Conservation (phyloP, 2,113 vertebrate species). For the Puntigrus tetrazona region DNA sequence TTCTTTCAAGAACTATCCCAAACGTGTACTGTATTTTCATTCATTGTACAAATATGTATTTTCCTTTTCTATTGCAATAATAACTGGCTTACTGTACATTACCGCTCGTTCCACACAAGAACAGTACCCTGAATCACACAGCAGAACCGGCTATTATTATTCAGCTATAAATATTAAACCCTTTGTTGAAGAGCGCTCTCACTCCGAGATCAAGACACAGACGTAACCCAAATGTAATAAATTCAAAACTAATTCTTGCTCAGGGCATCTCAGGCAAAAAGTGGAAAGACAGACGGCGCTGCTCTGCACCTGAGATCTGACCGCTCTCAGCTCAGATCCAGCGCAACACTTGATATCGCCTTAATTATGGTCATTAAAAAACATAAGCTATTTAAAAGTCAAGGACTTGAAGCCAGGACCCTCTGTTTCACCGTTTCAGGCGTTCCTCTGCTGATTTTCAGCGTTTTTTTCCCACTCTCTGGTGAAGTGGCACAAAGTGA, state of each 20-base stretch:
- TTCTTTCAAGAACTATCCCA: not conserved
- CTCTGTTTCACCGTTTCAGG: not conserved
- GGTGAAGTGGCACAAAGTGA: not conserved
- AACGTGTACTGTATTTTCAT: not conserved
- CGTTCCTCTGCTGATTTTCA: not conserved
- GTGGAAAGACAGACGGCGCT: not conserved
- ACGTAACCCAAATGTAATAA: not conserved
- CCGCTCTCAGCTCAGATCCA: conserved; percentile 14
- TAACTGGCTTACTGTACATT: not conserved
- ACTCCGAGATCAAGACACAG: not conserved
- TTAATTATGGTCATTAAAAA: conserved; percentile 34
- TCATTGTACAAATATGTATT: not conserved
- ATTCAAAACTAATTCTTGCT: not conserved
- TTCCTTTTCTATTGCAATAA: not conserved
- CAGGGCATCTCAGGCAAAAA: not conserved
- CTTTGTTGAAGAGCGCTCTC: not conserved
- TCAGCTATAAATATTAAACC: conserved; percentile 1
- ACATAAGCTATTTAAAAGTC: conserved; percentile 18
- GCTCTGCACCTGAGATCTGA: not conserved
- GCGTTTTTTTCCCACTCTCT: not conserved
- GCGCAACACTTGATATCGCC: not conserved
- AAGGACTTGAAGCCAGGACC: conserved; percentile 24
- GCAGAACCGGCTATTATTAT: not conserved
- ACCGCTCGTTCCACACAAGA: not conserved
- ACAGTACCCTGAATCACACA: not conserved